Conservation (phyloP, 2,888 invertebrate genomes). For the Mythimna ferrago region DNA sequence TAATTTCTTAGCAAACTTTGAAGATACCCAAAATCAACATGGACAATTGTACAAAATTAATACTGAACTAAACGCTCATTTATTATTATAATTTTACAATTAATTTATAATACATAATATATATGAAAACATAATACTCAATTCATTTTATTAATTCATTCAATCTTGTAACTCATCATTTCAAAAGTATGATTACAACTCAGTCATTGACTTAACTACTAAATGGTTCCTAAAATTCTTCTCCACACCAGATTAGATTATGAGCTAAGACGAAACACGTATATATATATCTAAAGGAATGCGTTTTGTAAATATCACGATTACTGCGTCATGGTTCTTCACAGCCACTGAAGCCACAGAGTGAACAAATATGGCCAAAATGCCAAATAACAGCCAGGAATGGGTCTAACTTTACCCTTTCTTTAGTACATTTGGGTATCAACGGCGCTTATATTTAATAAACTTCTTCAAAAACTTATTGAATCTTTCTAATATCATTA, state of each 20-base stretch:
- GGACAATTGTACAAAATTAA: background rate
- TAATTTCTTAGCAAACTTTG: background rate
- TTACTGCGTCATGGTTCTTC: conserved; percentile 62
- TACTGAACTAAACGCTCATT: background rate
- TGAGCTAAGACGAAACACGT: conserved; percentile 19
- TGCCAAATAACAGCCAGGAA: conserved; percentile 32
- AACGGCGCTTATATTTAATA: conserved; percentile 21
- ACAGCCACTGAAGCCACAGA: conserved; percentile 65
- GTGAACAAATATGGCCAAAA: conserved; percentile 48
- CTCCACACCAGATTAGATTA: background rate
- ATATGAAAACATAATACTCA: background rate
- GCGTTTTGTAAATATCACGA: conserved; percentile 58
- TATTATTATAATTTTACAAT: background rate
- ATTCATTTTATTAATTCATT: background rate
- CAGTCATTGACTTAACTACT: conserved; percentile 29
- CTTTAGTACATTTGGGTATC: conserved; percentile 21
- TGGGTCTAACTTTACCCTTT: conserved; percentile 15
- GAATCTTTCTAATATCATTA: background rate
- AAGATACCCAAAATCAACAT: background rate
- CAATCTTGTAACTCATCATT: conserved; percentile 1
- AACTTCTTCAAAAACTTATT: conserved; percentile 25
- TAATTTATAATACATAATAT: background rate
- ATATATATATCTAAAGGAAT: conserved; percentile 58
- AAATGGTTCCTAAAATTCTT: conserved; percentile 21
- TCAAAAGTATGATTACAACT: conserved; percentile 12